phyloP scores from a whole-genome alignment of 1,140 invertebrate genomes.

The Oscheius sp. region DNA sequence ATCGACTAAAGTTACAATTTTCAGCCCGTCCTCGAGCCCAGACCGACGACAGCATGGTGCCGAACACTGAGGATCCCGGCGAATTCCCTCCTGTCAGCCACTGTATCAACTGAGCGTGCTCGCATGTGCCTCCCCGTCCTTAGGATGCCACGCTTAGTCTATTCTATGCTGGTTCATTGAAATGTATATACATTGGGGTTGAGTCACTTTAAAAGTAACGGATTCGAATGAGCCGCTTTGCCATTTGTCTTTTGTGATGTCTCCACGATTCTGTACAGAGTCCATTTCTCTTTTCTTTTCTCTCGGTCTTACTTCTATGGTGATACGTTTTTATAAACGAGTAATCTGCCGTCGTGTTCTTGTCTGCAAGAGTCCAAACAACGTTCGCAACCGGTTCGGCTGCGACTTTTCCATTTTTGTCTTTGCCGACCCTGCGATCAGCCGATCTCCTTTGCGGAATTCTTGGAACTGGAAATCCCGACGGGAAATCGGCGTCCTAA shows the following conservation, averaged over 20 bases:
- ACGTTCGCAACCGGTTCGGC: background rate
- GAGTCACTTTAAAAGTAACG: too few relatives aligned
- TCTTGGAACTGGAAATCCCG: background rate
- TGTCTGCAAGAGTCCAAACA: background rate
- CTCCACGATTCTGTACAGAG: too few relatives aligned
- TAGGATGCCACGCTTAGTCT: background rate
- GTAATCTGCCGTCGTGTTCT: too few relatives aligned
- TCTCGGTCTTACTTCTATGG: too few relatives aligned
- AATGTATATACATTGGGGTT: too few relatives aligned
- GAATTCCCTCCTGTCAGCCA: slow-evolving; percentile 37
- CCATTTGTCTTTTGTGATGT: too few relatives aligned
- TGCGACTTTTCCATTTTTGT: slow-evolving; percentile 1
- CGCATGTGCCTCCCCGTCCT: background rate
- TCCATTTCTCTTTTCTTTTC: too few relatives aligned
- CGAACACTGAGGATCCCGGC: slow-evolving; percentile 27
- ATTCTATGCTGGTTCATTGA: too few relatives aligned
- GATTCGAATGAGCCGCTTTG: too few relatives aligned
- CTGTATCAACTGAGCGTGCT: background rate
- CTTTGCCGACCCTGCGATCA: background rate
- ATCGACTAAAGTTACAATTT: background rate
- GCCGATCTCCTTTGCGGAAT: background rate
- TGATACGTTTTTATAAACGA: too few relatives aligned
- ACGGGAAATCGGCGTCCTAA: background rate
- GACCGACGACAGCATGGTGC: background rate
- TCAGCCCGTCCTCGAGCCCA: background rate